Base-by-base conservation (phyloP, 2,888 invertebrate genomes). In the Eilema griseolum region DNA sequence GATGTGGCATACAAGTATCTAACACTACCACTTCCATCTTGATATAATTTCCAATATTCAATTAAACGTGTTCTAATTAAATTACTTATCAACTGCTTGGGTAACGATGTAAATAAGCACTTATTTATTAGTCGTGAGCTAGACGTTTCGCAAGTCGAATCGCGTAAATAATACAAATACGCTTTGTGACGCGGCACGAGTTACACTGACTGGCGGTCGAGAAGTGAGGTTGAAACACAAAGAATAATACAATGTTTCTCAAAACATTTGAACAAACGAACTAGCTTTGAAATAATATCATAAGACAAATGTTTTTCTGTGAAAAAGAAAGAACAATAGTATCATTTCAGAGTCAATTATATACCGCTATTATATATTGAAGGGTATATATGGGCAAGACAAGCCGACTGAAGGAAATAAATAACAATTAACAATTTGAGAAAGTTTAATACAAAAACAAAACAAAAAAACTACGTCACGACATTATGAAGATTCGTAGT, bases 71-170 rank as follows among this genome's bases (percentile, higher is more conserved):
- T 88, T 91, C 88, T 91, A 91, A 94, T 93, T 93, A 90, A 92
- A 93, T 93, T 89, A 92, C 88, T 90, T 92, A 91, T 92, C 91
- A 86, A 81, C 81, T 77, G 82, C 88, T 90, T 89, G 85, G 83
- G 90, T 87, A 92, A 92, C 88, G 87, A 89, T 89, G 88, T 90
- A 88, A 90, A 90, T 90, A 90, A 89, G 86, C 86, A 89, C 88
- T 90, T 92, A 91, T 93, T 92, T 92, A 91, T 92, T 90, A 90
- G 90, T 92, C 91, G 92, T 92, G 92, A 90, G 88, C 82, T 80
- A 83, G 85, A 86, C 85, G 85, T 93, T 94, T 93, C 91, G 92
- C 89, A 93, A 94, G 87, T 80, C 84, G 85, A 85, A 87, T 92
- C 90, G 93, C 93, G 92, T 93, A n/a, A n/a, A n/a, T n/a, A n/a